A percentile compares a stretch with the other conserved stretches of the same genome.
These are phyloP conservation scores for Pitangus sulphuratus DNA, from an alignment of 2,797 vertebrate genomes.

Conservation along the genomic window DNA sequence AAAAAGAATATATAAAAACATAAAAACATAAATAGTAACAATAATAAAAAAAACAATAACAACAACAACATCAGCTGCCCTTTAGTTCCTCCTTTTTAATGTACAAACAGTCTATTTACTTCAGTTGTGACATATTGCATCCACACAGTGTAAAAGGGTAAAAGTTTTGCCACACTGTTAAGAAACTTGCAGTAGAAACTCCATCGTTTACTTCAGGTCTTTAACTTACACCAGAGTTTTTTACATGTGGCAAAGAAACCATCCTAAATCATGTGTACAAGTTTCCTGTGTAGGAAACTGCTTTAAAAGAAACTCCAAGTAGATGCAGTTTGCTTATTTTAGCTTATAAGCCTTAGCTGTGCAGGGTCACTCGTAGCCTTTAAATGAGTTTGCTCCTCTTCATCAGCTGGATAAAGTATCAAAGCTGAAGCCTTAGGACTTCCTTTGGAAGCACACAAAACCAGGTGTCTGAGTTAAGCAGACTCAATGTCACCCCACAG, in stretches of 20 bases:
- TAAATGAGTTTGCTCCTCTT: neutral
- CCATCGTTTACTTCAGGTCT: neutral
- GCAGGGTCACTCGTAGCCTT: neutral
- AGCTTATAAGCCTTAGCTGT: neutral
- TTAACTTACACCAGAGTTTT: neutral
- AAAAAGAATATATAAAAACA: neutral
- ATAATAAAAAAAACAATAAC: too few species aligned
- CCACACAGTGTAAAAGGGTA: neutral
- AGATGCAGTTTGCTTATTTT: neutral
- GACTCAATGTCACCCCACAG: neutral
- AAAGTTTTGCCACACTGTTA: neutral
- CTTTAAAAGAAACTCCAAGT: neutral
- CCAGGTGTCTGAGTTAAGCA: neutral
- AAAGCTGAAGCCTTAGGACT: neutral
- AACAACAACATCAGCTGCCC: neutral
- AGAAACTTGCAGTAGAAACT: neutral
- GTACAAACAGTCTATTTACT: neutral
- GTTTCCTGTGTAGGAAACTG: neutral
- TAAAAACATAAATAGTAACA: neutral
- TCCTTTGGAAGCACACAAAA: neutral
- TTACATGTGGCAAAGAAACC: neutral
- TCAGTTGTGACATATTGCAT: neutral
- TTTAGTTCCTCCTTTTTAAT: neutral
- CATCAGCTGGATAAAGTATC: neutral
- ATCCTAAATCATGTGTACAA: neutral